Evolutionary conservation across 2,888 invertebrate genomes (phyloP).

Genomic region (Leptopilina myrica): DNA sequence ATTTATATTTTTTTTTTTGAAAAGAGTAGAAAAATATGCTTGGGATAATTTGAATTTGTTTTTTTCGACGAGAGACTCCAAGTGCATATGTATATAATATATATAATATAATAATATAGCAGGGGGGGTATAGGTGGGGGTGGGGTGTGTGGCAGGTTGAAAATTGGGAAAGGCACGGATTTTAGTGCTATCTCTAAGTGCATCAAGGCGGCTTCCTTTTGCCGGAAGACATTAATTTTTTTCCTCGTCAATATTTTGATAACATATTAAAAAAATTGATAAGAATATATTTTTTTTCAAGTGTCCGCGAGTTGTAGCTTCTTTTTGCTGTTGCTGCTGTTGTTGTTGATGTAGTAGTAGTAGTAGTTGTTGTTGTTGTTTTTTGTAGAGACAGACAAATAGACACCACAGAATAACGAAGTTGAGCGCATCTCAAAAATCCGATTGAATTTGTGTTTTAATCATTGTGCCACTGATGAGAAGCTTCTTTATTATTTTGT

Average conservation of each 20-base stretch:
- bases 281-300: conserved; percentile 18
- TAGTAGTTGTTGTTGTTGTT: background rate
- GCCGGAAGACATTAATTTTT: conserved; percentile 33
- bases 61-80: conserved; percentile 40
- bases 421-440: conserved; percentile 46
- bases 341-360: background rate
- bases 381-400: conserved; percentile 48
- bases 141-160: conserved; percentile 58
- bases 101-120: conserved; percentile 1
- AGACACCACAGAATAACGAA: conserved; percentile 75
- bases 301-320: conserved; percentile 1
- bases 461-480: conserved; percentile 35
- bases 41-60: background rate
- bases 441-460: conserved; percentile 33
- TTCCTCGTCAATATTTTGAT: conserved; percentile 5
- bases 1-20: background rate
- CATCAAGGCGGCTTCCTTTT: conserved; percentile 37
- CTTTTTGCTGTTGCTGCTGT: too few relatives aligned
- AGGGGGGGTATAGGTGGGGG: background rate
- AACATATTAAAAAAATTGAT: conserved; percentile 13
- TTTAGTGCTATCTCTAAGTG: conserved; percentile 42
- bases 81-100: conserved; percentile 41
- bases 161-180: conserved; percentile 71
- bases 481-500: background rate
- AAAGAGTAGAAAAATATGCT: conserved; percentile 45